Evolutionary conservation across 2,797 vertebrate species (phyloP).

Genomic region (Thaleichthys pacificus): DNA sequence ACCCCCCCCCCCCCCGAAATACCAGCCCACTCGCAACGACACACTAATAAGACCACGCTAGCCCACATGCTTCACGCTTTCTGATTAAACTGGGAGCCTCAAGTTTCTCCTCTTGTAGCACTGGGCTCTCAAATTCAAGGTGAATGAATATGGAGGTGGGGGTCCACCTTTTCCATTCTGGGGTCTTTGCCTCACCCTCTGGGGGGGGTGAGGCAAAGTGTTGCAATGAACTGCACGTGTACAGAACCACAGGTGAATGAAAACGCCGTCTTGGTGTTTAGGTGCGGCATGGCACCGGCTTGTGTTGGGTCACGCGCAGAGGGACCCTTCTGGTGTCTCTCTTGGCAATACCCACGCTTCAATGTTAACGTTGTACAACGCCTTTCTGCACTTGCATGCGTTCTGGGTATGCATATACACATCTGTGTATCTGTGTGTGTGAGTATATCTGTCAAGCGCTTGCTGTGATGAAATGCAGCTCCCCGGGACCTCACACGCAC

Average conservation of each 20-base stretch:
- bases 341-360: neutral
- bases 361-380: neutral
- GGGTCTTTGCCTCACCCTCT: too few species aligned
- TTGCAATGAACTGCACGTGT: neutral
- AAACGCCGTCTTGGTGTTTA: neutral
- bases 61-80: neutral
- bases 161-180: neutral
- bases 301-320: neutral
- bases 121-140: too few species aligned
- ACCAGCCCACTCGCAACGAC: neutral
- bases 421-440: slow-evolving; percentile 4
- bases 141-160: neutral
- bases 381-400: neutral
- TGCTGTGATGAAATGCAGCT: neutral
- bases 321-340: neutral
- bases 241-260: neutral
- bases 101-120: too few species aligned
- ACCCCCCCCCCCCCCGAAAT: neutral
- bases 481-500: neutral
- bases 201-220: neutral
- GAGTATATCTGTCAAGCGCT: neutral
- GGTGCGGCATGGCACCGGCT: neutral
- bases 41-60: neutral
- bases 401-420: neutral
- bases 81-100: too few species aligned